A percentile compares a stretch with the other conserved stretches of the same genome.
phyloP scores from a whole-genome alignment of 2,113 vertebrate genomes.

The Calidris pugnax region DNA sequence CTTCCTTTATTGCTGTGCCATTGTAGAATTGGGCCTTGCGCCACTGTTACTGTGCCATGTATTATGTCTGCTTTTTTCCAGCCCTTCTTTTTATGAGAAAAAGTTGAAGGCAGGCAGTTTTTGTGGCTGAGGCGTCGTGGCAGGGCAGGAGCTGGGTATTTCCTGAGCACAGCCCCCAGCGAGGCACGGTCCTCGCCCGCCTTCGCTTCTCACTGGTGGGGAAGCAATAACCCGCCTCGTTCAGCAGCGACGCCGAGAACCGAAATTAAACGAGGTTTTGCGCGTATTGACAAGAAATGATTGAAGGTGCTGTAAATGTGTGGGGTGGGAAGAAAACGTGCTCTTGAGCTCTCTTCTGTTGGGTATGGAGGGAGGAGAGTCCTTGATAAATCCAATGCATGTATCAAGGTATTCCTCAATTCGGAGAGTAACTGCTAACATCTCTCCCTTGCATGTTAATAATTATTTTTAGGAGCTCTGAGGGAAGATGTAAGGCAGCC shows the following conservation, averaged over 20 bases:
- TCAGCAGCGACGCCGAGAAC: background rate
- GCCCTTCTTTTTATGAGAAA: background rate
- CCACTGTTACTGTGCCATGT: background rate
- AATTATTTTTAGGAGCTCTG: slow-evolving; percentile 39
- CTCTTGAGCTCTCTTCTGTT: background rate
- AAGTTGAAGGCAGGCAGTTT: background rate
- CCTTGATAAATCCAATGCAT: background rate
- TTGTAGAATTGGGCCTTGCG: background rate
- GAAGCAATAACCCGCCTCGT: background rate
- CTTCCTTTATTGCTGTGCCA: background rate
- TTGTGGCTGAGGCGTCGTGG: background rate
- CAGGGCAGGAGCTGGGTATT: background rate
- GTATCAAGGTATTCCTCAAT: background rate
- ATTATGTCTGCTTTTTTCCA: background rate
- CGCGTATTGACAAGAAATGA: slow-evolving; percentile 49
- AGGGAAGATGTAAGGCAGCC: background rate
- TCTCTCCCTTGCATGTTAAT: slow-evolving; percentile 25
- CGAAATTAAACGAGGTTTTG: background rate
- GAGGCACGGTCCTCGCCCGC: background rate
- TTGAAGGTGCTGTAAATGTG: background rate
- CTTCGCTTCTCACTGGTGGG: background rate
- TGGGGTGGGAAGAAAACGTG: background rate
- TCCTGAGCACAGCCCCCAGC: background rate
- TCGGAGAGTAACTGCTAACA: background rate
- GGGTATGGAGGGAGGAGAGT: background rate